Percentiles rank a stretch among this genome's conserved stretches.
Evolutionary conservation across 2,888 invertebrate genomes (phyloP).

Genomic region (Cosmorhoe ocellata): DNA sequence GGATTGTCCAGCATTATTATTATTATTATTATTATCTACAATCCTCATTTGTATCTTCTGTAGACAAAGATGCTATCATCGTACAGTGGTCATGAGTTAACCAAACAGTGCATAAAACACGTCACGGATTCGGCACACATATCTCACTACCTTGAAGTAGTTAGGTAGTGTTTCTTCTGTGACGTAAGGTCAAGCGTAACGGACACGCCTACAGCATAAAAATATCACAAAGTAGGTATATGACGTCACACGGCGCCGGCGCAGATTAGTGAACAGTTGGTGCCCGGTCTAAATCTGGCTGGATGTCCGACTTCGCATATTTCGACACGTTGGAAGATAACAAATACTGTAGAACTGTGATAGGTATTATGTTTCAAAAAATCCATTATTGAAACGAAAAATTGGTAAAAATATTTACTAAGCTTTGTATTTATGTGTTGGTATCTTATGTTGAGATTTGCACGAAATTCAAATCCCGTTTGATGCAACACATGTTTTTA

Average conservation of each 20-base stretch:
- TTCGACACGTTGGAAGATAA: slow-evolving; percentile 20
- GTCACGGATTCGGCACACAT: slow-evolving; percentile 4
- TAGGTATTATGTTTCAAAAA: background rate
- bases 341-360: background rate
- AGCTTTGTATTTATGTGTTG: no score
- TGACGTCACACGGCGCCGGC: slow-evolving; percentile 16
- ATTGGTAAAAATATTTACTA: no score
- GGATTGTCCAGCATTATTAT: no score
- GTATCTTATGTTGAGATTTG: no score
- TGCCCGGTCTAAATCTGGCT: slow-evolving; percentile 11
- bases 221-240: background rate
- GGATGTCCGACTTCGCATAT: slow-evolving; percentile 11
- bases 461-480: no score
- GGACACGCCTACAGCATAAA: slow-evolving; percentile 4
- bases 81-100: no score
- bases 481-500: no score
- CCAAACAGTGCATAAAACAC: slow-evolving; percentile 2
- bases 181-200: slow-evolving; percentile 5
- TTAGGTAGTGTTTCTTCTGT: background rate
- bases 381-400: background rate
- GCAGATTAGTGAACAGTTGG: slow-evolving; percentile 8
- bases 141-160: background rate
- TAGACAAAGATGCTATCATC: no score
- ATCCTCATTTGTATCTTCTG: no score
- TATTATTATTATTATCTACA: no score